Conservation (phyloP, 2,888 invertebrate species). For the Norana najaformis region DNA sequence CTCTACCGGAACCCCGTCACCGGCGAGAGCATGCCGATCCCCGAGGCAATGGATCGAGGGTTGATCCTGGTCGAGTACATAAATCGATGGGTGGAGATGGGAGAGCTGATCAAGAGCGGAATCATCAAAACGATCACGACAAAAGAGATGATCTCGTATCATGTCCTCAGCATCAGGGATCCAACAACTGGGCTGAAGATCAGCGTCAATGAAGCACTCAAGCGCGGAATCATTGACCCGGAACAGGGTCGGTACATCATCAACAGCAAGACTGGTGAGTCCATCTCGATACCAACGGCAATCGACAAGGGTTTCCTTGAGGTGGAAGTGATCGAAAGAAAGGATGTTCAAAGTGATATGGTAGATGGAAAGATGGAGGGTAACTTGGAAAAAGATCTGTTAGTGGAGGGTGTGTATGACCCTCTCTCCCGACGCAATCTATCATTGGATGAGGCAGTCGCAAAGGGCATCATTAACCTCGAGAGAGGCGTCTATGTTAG, state of each 20-base stretch:
- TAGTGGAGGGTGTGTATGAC: slow-evolving; percentile 62
- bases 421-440: slow-evolving; percentile 38
- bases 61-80: slow-evolving; percentile 52
- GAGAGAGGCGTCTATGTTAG: slow-evolving; percentile 64
- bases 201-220: slow-evolving; percentile 40
- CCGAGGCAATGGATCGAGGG: slow-evolving; percentile 58
- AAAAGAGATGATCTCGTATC: slow-evolving; percentile 43
- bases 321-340: slow-evolving; percentile 36
- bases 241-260: slow-evolving; percentile 40
- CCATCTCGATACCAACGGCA: slow-evolving; percentile 43
- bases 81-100: slow-evolving; percentile 43
- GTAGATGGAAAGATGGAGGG: slow-evolving; percentile 8
- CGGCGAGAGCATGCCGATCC: slow-evolving; percentile 54
- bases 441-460: slow-evolving; percentile 39
- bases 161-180: slow-evolving; percentile 42
- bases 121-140: slow-evolving; percentile 44
- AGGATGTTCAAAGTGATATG: not conserved
- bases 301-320: slow-evolving; percentile 43
- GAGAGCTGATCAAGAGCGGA: slow-evolving; percentile 42
- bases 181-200: slow-evolving; percentile 39
- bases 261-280: slow-evolving; percentile 42
- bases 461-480: slow-evolving; percentile 41
- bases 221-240: slow-evolving; percentile 41
- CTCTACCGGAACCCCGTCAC: slow-evolving; percentile 51
- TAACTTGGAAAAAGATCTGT: not conserved